Evolutionary conservation across 2,888 invertebrate genomes (phyloP), one percentile per base, ranked within the genome.

Genomic region (Drosophila austrosaltans): DNA sequence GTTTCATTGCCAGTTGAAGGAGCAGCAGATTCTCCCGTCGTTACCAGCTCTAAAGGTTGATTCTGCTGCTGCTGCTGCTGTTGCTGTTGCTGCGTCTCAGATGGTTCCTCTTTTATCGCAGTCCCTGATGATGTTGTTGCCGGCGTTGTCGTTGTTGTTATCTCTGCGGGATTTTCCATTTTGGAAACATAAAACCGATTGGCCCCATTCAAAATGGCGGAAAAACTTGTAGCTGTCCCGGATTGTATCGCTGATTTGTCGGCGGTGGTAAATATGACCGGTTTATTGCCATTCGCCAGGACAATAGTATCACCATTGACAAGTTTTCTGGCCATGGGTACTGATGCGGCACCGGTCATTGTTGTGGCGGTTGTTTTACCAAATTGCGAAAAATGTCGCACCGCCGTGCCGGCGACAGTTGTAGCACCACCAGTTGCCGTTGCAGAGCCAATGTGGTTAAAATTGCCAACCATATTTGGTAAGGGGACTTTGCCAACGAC

Each of bases 321-420:
- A 25, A 86, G 56, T 69, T 78, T 82, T 1, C 73, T 75, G 40
- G 78, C 81, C 81, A 76, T 32, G 10, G 32, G 20, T 2, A 25
- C 10, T 32, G 53, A 2, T 30, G 30, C 56, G 32, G 8, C 42
- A 40, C 58, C 40, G 10, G 22, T 48, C 12, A 25, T n/a, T 12
- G 58, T 6, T 22, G 58, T 22, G 22, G 12, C n/a, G 2, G 12
- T 5, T 22, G 36, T 54, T 25, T 85, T 85, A 39, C 88, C 73
- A 57, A 90, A 90, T 73, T 90, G 90, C 36, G 90, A 89, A 65
- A 90, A 90, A 39, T 90, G 87, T 12, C 90, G 88, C 36, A 89
- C 88, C 4, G 48, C 12, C 25, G 48, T 16, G 2, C 48, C 48
- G 25, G 22, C 3, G 12, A 4, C 30, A 30, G 25, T 10, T 8